These are phyloP conservation scores for Eospalax fontanierii DNA, from an alignment of 2,797 vertebrate genomes.

Conservation along the genomic window DNA sequence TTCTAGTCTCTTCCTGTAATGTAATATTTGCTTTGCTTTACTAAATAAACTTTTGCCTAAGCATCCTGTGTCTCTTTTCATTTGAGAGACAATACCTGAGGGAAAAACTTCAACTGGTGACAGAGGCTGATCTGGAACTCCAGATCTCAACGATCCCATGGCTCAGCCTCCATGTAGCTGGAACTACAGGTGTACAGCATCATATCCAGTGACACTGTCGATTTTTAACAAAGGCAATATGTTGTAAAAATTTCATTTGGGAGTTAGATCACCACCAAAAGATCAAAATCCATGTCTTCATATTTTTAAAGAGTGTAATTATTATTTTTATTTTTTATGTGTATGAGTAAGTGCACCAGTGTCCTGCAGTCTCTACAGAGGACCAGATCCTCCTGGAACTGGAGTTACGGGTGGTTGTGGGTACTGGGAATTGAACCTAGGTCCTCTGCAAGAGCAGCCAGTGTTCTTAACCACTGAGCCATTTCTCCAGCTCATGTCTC, in stretches of 20 bases:
- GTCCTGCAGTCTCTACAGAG: too few relatives aligned
- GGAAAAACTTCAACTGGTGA: too few relatives aligned
- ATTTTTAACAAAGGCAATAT: neutral
- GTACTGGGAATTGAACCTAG: too few relatives aligned
- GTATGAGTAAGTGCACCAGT: too few relatives aligned
- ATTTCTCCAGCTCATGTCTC: too few relatives aligned
- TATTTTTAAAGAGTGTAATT: neutral
- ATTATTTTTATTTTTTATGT: neutral
- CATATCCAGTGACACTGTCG: neutral
- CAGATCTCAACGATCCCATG: neutral
- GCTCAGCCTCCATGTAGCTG: neutral
- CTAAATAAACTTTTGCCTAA: neutral
- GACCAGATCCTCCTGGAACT: too few relatives aligned
- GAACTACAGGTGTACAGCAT: neutral
- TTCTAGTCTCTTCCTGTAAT: neutral
- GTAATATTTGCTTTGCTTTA: neutral
- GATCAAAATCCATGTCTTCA: neutral
- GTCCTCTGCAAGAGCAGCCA: too few relatives aligned
- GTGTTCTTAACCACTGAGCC: too few relatives aligned
- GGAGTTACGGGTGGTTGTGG: too few relatives aligned
- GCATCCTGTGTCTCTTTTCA: neutral
- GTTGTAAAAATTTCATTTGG: conserved; percentile 1
- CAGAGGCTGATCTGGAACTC: neutral
- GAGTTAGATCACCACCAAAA: neutral
- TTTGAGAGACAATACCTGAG: neutral